These are phyloP conservation scores for Limnodromus scolopaceus DNA, from an alignment of 2,797 vertebrate genomes.

Conservation along the genomic window DNA sequence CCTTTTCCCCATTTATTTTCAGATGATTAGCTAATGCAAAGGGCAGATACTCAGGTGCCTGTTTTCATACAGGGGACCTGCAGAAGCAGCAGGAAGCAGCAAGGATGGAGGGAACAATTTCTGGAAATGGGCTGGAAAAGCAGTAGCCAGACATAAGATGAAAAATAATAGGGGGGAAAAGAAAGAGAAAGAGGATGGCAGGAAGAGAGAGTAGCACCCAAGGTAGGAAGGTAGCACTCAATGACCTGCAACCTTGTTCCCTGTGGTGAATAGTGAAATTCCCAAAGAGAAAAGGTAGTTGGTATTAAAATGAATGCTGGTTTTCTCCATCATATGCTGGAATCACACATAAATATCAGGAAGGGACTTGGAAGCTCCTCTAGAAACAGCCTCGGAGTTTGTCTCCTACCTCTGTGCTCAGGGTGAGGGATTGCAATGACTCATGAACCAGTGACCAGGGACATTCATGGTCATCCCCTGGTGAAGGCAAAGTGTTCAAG, in stretches of 20 bases:
- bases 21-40: background rate
- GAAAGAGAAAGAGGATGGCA: background rate
- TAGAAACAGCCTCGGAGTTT: background rate
- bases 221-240: background rate
- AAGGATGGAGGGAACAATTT: background rate
- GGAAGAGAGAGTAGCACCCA: background rate
- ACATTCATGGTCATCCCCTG: background rate
- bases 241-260: background rate
- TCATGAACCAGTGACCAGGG: background rate
- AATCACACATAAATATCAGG: background rate
- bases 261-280: background rate
- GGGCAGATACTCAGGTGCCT: background rate
- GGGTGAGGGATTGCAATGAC: fast-evolving
- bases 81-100: background rate
- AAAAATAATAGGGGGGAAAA: background rate
- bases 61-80: background rate
- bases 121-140: background rate
- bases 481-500: background rate
- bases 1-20: background rate
- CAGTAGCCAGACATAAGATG: background rate
- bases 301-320: background rate
- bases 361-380: background rate
- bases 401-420: fast-evolving
- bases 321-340: background rate
- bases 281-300: background rate